Evolutionary conservation across 2,113 vertebrate genomes (phyloP).

Genomic region (Dromaius novaehollandiae): DNA sequence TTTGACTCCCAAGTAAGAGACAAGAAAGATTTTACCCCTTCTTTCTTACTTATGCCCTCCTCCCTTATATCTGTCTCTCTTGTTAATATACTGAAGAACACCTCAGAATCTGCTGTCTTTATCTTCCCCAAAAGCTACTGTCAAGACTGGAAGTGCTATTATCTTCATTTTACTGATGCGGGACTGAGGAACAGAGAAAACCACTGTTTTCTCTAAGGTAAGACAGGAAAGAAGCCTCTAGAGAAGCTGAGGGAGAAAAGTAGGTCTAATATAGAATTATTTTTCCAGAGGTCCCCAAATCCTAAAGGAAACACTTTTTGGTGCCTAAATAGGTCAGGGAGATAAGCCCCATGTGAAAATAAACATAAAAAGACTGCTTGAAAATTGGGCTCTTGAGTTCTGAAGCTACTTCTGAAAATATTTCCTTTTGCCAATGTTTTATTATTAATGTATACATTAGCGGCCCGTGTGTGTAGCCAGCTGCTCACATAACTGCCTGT

Average conservation of each 20-base stretch:
- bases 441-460: neutral
- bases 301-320: neutral
- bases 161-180: neutral
- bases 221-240: neutral
- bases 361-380: neutral
- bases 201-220: neutral
- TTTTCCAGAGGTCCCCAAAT: neutral
- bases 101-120: neutral
- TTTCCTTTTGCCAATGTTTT: neutral
- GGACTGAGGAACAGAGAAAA: conserved; percentile 4
- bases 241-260: neutral
- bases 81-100: neutral
- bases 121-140: neutral
- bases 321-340: neutral
- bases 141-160: neutral
- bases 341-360: neutral
- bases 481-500: neutral
- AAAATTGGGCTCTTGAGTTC: neutral
- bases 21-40: conserved; percentile 12
- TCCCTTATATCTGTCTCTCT: neutral
- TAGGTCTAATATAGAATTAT: neutral
- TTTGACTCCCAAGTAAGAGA: conserved; percentile 32
- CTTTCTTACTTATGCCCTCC: neutral
- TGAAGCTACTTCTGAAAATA: neutral
- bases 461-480: neutral